phyloP scores from a whole-genome alignment of 2,113 vertebrate genomes.

The Carettochelys insculpta region DNA sequence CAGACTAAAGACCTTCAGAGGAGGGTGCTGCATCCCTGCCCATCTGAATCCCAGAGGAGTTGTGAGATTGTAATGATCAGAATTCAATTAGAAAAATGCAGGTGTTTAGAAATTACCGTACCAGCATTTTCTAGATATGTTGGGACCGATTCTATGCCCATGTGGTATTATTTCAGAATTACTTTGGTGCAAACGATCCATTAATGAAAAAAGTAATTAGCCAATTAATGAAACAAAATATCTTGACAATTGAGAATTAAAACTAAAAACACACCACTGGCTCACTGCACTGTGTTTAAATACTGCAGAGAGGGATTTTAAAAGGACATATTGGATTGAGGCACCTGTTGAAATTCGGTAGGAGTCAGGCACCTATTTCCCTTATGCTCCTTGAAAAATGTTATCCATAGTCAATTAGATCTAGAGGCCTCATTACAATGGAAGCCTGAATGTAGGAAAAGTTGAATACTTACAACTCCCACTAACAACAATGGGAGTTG shows the following conservation, averaged over 20 bases:
- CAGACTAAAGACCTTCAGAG: background rate
- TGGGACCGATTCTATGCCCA: background rate
- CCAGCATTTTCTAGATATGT: background rate
- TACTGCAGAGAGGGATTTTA: background rate
- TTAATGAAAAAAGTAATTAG: no score
- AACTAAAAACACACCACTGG: background rate
- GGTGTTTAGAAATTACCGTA: rapidly evolving
- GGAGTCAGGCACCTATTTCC: background rate
- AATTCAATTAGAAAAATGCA: background rate
- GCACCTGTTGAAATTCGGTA: background rate
- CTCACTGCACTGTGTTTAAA: rapidly evolving
- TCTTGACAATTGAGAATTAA: background rate
- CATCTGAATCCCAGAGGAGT: background rate
- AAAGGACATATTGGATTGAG: background rate
- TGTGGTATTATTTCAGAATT: background rate
- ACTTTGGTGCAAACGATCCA: background rate
- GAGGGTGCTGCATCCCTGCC: background rate
- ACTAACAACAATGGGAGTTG: background rate
- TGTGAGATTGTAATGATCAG: background rate
- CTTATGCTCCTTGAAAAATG: background rate
- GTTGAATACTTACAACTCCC: background rate
- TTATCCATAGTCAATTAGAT: background rate
- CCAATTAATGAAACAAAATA: background rate
- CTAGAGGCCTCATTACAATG: background rate
- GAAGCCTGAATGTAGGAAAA: background rate